Base-by-base conservation (phyloP, 2,113 vertebrate species). In the Myiozetetes cayanensis region DNA sequence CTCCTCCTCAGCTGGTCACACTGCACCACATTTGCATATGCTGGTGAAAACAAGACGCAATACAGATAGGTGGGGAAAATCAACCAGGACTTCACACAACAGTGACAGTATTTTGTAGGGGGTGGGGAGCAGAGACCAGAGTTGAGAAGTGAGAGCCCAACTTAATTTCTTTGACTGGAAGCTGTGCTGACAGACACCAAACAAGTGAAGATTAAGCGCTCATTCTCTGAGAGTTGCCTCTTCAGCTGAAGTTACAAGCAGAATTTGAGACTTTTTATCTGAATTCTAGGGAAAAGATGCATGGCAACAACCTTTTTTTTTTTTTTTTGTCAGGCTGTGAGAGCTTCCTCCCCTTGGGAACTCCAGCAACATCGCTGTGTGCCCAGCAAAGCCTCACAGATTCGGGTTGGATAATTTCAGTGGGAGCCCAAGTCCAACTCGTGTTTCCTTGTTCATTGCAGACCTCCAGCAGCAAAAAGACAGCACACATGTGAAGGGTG, bases 171-270 rank as follows among this genome's bases (percentile, higher is more conserved):
- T 87, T 75, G 49, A 21, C 89, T 83, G 66, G 93, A 76, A 93
- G 63, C 78, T 58, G n/a, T 12, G 55, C 81, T 90, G 93, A 73
- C 93, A 94, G 84, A 55, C 28, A 47, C 44, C 87, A 92, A 94
- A 91, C 68, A 91, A 59, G 53, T 3, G 15, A 75, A 71, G 49
- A 80, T 71, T 87, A 56, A 95, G 75, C 37, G 63, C 70, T 78
- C 94, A 62, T 81, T 77, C 86, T 41, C 27, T 59, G 74, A 89
- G 52, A 90, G 35, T 49, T 75, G 66, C 24, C 31, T 85, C 91
- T 87, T 90, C 65, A 81, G 66, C 22, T 31, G 24, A 24, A 85
- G 58, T 50, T 77, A 46, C 66, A 70, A 61, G 41, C 76, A 81
- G 33, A 93, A 41, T 58, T 24, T 30, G n/a, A 75, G 53, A 79